These are phyloP conservation scores for Anagyrus pseudococci DNA, from an alignment of 2,888 invertebrate genomes.

Conservation along the genomic window DNA sequence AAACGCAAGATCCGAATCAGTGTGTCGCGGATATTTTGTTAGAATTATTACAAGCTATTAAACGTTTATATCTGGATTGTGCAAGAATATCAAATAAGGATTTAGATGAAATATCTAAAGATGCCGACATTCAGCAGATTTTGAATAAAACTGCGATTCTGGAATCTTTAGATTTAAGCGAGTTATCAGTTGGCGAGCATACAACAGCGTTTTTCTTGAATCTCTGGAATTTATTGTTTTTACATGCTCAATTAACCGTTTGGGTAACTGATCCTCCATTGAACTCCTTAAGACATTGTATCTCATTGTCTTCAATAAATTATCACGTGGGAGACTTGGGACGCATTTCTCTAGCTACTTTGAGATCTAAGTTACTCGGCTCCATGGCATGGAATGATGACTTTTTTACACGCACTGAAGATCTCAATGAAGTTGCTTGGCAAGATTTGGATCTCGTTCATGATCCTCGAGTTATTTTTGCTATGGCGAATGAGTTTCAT, in stretches of 20 bases:
- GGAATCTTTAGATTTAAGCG: constrained; percentile 50
- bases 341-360: constrained; percentile 53
- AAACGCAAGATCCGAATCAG: constrained; percentile 48
- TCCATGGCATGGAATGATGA: constrained; percentile 39
- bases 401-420: constrained; percentile 48
- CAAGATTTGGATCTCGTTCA: constrained; percentile 54
- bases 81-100: constrained; percentile 36
- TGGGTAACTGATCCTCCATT: constrained; percentile 49
- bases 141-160: constrained; percentile 49
- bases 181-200: constrained; percentile 55
- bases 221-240: constrained; percentile 57
- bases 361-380: constrained; percentile 53
- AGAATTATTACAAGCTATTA: constrained; percentile 47
- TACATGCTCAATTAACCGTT: constrained; percentile 53
- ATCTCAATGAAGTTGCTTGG: constrained; percentile 56
- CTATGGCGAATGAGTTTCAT: constrained; percentile 53
- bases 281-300: constrained; percentile 46
- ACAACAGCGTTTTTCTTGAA: constrained; percentile 57
- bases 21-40: constrained; percentile 50
- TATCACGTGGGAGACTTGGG: constrained; percentile 59
- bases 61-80: constrained; percentile 30
- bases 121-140: constrained; percentile 44
- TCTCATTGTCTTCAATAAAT: constrained; percentile 52
- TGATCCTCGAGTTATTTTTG: constrained; percentile 55
- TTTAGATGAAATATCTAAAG: constrained; percentile 40